phyloP scores from a whole-genome alignment of 2,888 invertebrate species.

The Panorpa germanica region DNA sequence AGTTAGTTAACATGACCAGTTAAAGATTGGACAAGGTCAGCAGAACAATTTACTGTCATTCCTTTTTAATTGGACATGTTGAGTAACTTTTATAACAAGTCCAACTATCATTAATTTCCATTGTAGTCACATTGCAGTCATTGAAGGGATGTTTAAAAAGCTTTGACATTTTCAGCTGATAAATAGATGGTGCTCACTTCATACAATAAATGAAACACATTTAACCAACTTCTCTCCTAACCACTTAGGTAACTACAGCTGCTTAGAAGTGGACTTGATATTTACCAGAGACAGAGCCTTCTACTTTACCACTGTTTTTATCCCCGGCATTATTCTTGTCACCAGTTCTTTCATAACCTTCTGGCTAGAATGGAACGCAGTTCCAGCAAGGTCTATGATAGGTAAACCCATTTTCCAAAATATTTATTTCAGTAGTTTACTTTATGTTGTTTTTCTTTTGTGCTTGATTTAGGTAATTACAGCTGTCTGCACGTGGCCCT shows the following conservation, averaged over 20 bases:
- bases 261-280: conserved; percentile 68
- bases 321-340: conserved; percentile 76
- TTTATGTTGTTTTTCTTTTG: conserved; percentile 10
- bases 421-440: conserved; percentile 2
- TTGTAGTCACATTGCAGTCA: no score
- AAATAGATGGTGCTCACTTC: no score
- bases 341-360: conserved; percentile 75
- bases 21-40: no score
- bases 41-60: no score
- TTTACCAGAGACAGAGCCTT: conserved; percentile 79
- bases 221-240: conserved; percentile 4
- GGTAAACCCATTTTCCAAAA: conserved; percentile 24
- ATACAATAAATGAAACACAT: no score
- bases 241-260: conserved; percentile 67
- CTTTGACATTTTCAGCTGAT: no score
- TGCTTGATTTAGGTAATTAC: conserved; percentile 60
- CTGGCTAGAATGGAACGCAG: conserved; percentile 84
- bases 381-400: conserved; percentile 79
- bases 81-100: conserved; percentile 1
- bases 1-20: no score
- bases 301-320: conserved; percentile 82
- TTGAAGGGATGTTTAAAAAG: no score
- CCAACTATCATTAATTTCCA: no score
- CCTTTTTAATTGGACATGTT: not conserved
- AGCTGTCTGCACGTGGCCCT: conserved; percentile 88